Conservation (phyloP, 2,888 invertebrate genomes). For the Ennomos fuscantarius region DNA sequence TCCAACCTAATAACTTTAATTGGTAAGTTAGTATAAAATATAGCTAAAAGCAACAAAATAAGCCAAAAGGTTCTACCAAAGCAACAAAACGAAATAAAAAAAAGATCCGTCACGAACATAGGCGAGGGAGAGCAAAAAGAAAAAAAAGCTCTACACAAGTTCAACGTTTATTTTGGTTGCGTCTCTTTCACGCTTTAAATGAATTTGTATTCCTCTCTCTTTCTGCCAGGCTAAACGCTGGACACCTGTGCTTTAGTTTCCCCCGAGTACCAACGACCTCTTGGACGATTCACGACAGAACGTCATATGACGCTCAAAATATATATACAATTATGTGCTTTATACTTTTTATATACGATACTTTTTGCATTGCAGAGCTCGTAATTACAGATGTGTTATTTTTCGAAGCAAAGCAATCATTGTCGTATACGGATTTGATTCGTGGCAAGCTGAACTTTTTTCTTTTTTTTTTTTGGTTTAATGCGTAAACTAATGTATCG, state of each 20-base stretch:
- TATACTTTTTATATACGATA: conserved; percentile 47
- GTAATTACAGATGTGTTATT: conserved; percentile 75
- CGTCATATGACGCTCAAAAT: conserved; percentile 54
- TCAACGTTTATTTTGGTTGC: conserved; percentile 85
- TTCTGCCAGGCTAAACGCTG: conserved; percentile 77
- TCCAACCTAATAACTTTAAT: conserved; percentile 62
- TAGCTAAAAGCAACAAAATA: conserved; percentile 82
- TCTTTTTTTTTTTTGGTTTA: conserved; percentile 61
- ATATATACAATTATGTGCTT: conserved; percentile 50
- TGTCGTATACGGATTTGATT: conserved; percentile 85
- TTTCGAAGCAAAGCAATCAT: conserved; percentile 80
- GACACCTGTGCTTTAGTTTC: conserved; percentile 86
- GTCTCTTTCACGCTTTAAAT: conserved; percentile 60
- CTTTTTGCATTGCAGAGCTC: conserved; percentile 43
- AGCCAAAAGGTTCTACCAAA: conserved; percentile 73
- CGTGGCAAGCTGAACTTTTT: conserved; percentile 74
- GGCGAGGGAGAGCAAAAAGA: conserved; percentile 83
- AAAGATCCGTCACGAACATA: conserved; percentile 84
- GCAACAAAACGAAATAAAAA: conserved; percentile 74
- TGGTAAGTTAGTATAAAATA: conserved; percentile 72
- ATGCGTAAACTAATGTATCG: conserved; percentile 80
- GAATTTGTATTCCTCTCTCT: conserved; percentile 58
- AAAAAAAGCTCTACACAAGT: conserved; percentile 81
- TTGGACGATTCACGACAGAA: conserved; percentile 59
- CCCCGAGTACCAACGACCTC: conserved; percentile 85